These are phyloP conservation scores for zebrafish (Danio rerio) DNA, from an alignment of 2,113 vertebrate species.

Conservation along the genomic window GRCz12tu NC_133185.1:15250501-15251000, in stretches of 20 bases:
- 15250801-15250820: neutral
- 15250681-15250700: neutral
- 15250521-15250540: slow-evolving; percentile 19
- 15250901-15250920: neutral
- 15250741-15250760: neutral
- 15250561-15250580: neutral
- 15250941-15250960: neutral
- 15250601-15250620: neutral
- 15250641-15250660: neutral
- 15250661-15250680: slow-evolving; percentile 22
- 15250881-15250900: neutral
- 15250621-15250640: neutral
- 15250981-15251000: neutral
- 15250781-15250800: neutral
- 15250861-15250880: neutral
- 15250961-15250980: neutral
- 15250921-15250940: neutral
- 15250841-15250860: neutral
- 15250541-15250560: slow-evolving; percentile 14
- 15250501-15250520: slow-evolving; percentile 18
- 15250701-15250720: neutral
- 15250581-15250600: neutral
- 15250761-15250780: neutral
- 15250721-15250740: neutral
- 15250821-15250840: neutral